Evolutionary conservation across 2,113 vertebrate genomes (phyloP).

Genomic region (Oncorhynchus masou): DNA sequence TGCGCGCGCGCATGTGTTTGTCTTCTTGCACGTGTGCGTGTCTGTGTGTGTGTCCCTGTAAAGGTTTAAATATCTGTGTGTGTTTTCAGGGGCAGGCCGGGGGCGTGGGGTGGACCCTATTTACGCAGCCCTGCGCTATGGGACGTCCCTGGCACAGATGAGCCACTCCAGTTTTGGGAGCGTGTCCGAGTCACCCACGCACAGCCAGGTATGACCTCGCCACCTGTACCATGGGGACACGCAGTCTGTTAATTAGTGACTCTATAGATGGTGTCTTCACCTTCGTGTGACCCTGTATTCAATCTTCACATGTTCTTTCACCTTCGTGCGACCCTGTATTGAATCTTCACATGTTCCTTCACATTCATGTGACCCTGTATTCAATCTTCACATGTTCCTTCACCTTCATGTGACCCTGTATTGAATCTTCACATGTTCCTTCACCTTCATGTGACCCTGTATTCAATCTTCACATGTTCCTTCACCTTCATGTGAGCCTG

Average conservation of each 20-base stretch:
- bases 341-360: too few relatives aligned
- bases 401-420: too few relatives aligned
- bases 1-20: constrained; percentile 14
- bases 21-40: background rate
- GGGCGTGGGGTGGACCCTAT: constrained; percentile 81
- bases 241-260: background rate
- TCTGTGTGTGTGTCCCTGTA: constrained; percentile 9
- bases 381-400: too few relatives aligned
- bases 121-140: constrained; percentile 86
- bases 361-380: too few relatives aligned
- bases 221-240: background rate
- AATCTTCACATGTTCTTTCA: background rate
- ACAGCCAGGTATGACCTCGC: constrained; percentile 77
- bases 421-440: too few relatives aligned
- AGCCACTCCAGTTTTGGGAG: constrained; percentile 88
- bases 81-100: constrained; percentile 62
- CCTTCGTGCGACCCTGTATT: background rate
- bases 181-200: constrained; percentile 85
- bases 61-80: constrained; percentile 28
- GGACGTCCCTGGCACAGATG: constrained; percentile 87
- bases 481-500: background rate
- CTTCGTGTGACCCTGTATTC: too few relatives aligned
- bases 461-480: too few relatives aligned
- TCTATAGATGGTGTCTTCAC: background rate
- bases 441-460: too few relatives aligned